Evolutionary conservation across 2,113 vertebrate genomes (phyloP), one percentile per base, ranked within the genome.

Genomic region (Coturnix japonica): DNA sequence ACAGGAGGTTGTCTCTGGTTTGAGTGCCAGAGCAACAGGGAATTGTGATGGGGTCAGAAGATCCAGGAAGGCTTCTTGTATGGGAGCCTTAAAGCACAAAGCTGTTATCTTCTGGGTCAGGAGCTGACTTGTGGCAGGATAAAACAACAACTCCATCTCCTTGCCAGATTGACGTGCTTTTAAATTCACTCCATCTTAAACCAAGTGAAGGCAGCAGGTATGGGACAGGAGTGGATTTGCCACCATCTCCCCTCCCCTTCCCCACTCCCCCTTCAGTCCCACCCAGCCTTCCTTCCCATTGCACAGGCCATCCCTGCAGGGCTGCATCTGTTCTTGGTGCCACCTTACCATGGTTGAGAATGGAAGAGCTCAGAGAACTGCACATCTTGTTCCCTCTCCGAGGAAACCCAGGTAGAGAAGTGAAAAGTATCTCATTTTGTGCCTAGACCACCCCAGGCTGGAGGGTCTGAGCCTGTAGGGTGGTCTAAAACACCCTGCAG

Each of bases 321-420:
- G 51, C 57, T 63, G 57, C 57, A 63, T 76, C 37, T 4, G 60
- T 74, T 49, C 65, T 6, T 39, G 16, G 51, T 39, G 6, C 81
- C 47, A 44, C 76, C 43, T 14, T 57, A 39, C 37, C 10, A 0
- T 1, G 20, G 47, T 63, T 54, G 77, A 70, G 25, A 51, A 70
- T 31, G 20, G 35, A 49, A 20, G 13, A 73, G 65, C 54, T 18
- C 69, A 47, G 9, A 73, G 39, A 64, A 31, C 39, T 16, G 5
- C 3, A 4, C 63, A 37, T 44, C 9, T 69, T 1, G 0, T 30
- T 41, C 11, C 12, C 28, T 2, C 47, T 49, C 1, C 17, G 19
- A 71, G 70, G 49, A 91, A 60, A 75, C 25, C 13, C 71, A 60
- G 66, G 57, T n/a, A 51, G 37, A 85, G 31, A 30, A 71, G 13